Evolutionary conservation across 2,113 vertebrate species (phyloP).

Genomic region (Bubalus kerabau): DNA sequence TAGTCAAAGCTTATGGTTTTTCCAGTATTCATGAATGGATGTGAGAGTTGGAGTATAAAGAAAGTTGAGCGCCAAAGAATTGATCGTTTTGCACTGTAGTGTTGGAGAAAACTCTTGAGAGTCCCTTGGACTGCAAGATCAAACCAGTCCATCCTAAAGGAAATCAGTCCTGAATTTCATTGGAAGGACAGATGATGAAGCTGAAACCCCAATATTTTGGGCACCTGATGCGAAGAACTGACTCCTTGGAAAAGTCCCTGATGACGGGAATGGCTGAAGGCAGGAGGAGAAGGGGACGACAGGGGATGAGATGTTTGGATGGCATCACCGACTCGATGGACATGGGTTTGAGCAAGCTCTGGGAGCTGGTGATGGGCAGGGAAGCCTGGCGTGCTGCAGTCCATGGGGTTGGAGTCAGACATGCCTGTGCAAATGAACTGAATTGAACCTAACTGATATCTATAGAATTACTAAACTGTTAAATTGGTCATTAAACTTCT

Average conservation of each 20-base stretch:
- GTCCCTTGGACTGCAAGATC: not conserved
- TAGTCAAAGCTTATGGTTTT: no score
- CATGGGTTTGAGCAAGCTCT: not conserved
- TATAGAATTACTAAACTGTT: not conserved
- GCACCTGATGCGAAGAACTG: no score
- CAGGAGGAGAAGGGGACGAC: not conserved
- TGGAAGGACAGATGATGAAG: not conserved
- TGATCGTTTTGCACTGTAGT: no score
- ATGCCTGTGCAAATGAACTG: not conserved
- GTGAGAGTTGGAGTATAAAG: no score
- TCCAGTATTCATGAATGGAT: no score
- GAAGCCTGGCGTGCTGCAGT: not conserved
- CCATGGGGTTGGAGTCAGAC: not conserved
- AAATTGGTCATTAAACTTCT: not conserved
- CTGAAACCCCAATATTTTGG: not conserved
- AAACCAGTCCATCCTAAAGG: not conserved
- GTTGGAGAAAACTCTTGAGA: no score
- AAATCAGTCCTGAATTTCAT: not conserved
- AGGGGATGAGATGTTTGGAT: not conserved
- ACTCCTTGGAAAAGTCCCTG: not conserved
- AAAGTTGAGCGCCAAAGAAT: no score
- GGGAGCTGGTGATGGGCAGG: not conserved
- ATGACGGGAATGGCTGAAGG: not conserved
- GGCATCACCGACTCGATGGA: not conserved
- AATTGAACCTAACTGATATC: not conserved